A percentile compares a stretch with the other conserved stretches of the same genome.
phyloP scores from a whole-genome alignment of 2,888 invertebrate genomes.

The Andrena haemorrhoa region DNA sequence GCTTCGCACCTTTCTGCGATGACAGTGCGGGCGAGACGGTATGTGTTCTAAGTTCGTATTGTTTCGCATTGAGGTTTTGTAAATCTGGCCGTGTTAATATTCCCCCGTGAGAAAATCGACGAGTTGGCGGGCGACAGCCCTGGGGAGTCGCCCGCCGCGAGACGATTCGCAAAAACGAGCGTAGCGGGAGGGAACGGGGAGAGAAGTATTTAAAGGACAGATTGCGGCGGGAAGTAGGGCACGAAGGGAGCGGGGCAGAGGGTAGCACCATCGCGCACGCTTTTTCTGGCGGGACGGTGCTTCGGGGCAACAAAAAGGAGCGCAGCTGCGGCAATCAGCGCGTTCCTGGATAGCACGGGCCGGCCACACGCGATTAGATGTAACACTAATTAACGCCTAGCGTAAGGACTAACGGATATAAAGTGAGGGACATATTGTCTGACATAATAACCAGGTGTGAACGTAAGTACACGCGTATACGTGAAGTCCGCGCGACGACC shows the following conservation, averaged over 20 bases:
- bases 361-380: conserved; percentile 83
- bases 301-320: conserved; percentile 53
- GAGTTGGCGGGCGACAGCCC: background rate
- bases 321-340: conserved; percentile 45
- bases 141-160: background rate
- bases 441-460: conserved; percentile 69
- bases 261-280: conserved; percentile 50
- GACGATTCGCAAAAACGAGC: background rate
- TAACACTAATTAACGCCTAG: conserved; percentile 83
- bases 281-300: conserved; percentile 57
- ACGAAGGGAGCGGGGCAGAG: background rate
- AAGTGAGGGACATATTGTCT: conserved; percentile 75
- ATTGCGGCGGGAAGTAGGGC: background rate
- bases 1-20: no score
- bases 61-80: background rate
- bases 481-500: conserved; percentile 22
- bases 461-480: conserved; percentile 39
- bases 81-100: background rate
- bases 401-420: conserved; percentile 77
- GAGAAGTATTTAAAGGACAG: background rate
- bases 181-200: background rate
- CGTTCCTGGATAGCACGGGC: conserved; percentile 83
- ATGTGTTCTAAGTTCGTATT: background rate
- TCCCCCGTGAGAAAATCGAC: background rate
- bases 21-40: background rate